These are phyloP conservation scores for Euura lappo DNA, from an alignment of 1,140 invertebrate genomes.

Conservation along the genomic window DNA sequence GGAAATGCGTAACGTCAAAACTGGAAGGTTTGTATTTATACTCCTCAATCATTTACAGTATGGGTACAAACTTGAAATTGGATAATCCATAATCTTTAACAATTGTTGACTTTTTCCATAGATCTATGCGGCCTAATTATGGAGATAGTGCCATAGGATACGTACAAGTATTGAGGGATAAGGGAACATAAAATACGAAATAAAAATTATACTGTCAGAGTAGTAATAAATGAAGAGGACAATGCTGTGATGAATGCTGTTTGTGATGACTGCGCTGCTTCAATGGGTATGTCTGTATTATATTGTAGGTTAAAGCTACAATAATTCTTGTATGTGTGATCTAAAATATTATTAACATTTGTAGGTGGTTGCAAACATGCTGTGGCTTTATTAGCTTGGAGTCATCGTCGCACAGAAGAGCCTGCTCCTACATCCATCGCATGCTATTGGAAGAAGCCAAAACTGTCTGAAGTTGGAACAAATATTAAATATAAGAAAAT, in stretches of 20 bases:
- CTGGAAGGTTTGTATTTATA: background rate
- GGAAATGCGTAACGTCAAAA: background rate
- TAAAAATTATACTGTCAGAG: constrained; percentile 28
- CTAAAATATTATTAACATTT: constrained; percentile 16
- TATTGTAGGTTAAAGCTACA: background rate
- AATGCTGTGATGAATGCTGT: constrained; percentile 23
- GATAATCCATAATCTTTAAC: background rate
- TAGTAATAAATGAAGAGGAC: constrained; percentile 30
- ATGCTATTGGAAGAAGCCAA: constrained; percentile 36
- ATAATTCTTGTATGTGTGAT: constrained; percentile 8
- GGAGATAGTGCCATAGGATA: constrained; percentile 41
- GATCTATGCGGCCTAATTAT: constrained; percentile 26
- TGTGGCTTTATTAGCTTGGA: constrained; percentile 32
- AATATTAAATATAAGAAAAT: background rate
- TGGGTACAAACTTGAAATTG: background rate
- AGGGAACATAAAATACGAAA: constrained; percentile 33
- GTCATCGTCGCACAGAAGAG: constrained; percentile 25
- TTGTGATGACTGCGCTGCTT: constrained; percentile 37
- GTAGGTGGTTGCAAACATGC: constrained; percentile 34
- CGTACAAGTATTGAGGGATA: constrained; percentile 32
- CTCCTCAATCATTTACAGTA: background rate
- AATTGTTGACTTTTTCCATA: constrained; percentile 13
- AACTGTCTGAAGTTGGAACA: constrained; percentile 23
- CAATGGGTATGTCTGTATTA: constrained; percentile 16
- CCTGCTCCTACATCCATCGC: constrained; percentile 27